These are phyloP conservation scores for Aepyceros melampus DNA, from an alignment of 2,113 vertebrate species.

Conservation along the genomic window DNA sequence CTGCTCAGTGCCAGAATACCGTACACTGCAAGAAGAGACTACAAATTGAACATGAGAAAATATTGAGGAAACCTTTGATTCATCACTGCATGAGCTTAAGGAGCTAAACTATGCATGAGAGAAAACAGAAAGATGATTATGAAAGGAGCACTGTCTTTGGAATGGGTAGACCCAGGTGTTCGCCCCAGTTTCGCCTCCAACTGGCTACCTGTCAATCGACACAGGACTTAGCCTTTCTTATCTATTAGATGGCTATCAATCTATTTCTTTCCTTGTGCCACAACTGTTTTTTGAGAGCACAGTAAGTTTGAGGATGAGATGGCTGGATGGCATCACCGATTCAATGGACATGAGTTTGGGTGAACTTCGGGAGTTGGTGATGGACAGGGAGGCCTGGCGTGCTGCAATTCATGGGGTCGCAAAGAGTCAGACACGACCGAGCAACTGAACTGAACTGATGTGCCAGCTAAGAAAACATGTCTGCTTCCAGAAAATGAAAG, in stretches of 20 bases:
- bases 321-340: no score
- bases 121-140: background rate
- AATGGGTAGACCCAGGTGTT: background rate
- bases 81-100: background rate
- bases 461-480: background rate
- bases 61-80: background rate
- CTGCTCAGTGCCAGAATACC: background rate
- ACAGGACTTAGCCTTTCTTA: background rate
- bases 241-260: background rate
- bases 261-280: background rate
- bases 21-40: background rate
- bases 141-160: background rate
- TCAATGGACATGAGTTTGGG: no score
- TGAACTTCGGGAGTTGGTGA: no score
- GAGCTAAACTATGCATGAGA: background rate
- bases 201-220: background rate
- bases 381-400: no score
- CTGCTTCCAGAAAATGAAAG: background rate
- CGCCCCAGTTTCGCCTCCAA: background rate
- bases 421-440: no score
- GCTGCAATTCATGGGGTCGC: no score
- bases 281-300: background rate
- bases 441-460: no score
- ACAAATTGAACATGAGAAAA: background rate
- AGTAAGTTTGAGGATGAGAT: no score